Conservation (phyloP, 2,113 vertebrate genomes). For the Ifrita kowaldi region DNA sequence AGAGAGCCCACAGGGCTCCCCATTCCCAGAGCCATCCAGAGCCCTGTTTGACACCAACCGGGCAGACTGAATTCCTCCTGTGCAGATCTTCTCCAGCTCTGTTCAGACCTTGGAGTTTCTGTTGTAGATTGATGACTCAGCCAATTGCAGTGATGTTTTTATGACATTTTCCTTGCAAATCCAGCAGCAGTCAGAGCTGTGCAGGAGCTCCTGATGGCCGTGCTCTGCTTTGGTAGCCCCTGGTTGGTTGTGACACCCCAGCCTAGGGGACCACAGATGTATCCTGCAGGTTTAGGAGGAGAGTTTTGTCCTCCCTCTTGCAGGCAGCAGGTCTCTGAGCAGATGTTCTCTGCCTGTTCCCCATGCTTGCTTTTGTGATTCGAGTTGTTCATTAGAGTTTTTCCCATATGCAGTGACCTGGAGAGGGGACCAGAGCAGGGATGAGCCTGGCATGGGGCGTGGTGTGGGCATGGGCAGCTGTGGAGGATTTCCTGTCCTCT, state of each 20-base stretch:
- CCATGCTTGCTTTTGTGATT: not conserved
- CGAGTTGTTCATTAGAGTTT: accelerated
- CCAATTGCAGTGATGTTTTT: not conserved
- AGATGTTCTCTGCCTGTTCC: not conserved
- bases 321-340: not conserved
- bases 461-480: not conserved
- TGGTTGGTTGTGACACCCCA: not conserved
- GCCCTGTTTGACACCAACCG: not conserved
- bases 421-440: not conserved
- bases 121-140: not conserved
- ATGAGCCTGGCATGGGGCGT: not conserved
- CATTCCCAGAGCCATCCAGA: not conserved
- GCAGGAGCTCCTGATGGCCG: not conserved
- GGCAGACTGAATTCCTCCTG: not conserved
- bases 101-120: not conserved
- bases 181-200: not conserved
- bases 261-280: not conserved
- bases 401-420: not conserved
- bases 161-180: slow-evolving; percentile 20
- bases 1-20: not conserved
- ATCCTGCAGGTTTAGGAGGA: not conserved
- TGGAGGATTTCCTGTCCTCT: not conserved
- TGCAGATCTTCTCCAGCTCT: not conserved
- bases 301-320: not conserved
- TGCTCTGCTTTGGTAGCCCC: not conserved